Percentiles rank a stretch among this genome's conserved stretches.
Evolutionary conservation across 1,140 invertebrate species (phyloP).

Genomic region (Drosophila parabipectinata): DNA sequence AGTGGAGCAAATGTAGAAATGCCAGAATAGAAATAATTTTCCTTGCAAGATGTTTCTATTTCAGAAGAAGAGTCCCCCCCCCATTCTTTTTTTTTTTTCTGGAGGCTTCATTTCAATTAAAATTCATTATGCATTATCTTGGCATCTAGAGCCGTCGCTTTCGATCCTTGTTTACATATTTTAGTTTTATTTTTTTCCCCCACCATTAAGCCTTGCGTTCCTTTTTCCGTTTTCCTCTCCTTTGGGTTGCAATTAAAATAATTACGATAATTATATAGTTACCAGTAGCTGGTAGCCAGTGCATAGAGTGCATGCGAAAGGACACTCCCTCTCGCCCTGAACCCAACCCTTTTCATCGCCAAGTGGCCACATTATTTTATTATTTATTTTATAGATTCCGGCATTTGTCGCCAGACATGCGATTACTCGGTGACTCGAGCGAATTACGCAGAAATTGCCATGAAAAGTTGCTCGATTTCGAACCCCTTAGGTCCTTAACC

Average conservation of each 20-base stretch:
- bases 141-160: slow-evolving; percentile 40
- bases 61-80: neutral
- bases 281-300: slow-evolving; percentile 3
- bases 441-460: slow-evolving; percentile 53
- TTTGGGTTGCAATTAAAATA: slow-evolving; percentile 53
- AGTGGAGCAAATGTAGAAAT: slow-evolving; percentile 45
- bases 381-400: slow-evolving; percentile 59
- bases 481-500: slow-evolving; percentile 26
- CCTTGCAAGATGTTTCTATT: neutral
- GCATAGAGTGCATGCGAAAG: neutral
- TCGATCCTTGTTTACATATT: slow-evolving; percentile 52
- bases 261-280: slow-evolving; percentile 60
- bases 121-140: slow-evolving; percentile 29
- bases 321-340: slow-evolving; percentile 17
- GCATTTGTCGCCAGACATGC: slow-evolving; percentile 52
- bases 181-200: slow-evolving; percentile 15
- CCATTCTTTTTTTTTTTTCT: slow-evolving; percentile 1
- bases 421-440: slow-evolving; percentile 8
- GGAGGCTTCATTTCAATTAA: slow-evolving; percentile 34
- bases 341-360: slow-evolving; percentile 14
- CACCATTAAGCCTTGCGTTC: slow-evolving; percentile 5
- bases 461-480: slow-evolving; percentile 35
- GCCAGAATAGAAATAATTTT: neutral
- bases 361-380: slow-evolving; percentile 44
- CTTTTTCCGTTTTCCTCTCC: neutral